phyloP scores from a whole-genome alignment of 2,113 vertebrate species.

The Panurus biarmicus region DNA sequence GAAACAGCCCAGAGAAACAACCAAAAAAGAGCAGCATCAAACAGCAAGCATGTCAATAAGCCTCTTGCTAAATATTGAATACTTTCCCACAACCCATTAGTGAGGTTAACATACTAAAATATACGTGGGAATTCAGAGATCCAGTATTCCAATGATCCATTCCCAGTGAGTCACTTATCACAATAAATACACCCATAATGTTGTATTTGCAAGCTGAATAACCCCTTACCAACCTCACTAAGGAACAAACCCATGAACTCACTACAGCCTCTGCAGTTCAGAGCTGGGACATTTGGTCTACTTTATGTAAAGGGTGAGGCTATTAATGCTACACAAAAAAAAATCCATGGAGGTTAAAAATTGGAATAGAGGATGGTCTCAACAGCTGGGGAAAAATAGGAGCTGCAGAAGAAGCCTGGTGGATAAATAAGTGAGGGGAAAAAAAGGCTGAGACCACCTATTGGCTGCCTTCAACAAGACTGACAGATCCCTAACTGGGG shows the following conservation, averaged over 20 bases:
- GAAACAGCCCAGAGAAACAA: not conserved
- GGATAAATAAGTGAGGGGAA: not conserved
- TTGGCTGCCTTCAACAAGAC: not conserved
- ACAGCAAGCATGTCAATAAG: not conserved
- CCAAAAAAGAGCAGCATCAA: not conserved
- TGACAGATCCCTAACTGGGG: not conserved
- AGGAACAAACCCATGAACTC: not conserved
- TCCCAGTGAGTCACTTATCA: not conserved
- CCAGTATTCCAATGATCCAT: not conserved
- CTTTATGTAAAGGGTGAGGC: not conserved
- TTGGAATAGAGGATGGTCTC: not conserved
- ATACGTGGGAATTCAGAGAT: not conserved
- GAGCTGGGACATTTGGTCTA: not conserved
- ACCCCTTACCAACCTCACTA: not conserved
- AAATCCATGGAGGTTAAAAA: not conserved
- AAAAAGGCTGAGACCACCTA: not conserved
- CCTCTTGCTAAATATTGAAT: slow-evolving; percentile 7
- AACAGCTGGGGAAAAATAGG: not conserved
- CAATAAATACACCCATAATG: not conserved
- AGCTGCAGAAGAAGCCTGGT: not conserved
- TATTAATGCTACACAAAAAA: not conserved
- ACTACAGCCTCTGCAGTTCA: not conserved
- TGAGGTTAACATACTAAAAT: not conserved
- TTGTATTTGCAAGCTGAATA: not conserved
- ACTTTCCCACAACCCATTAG: not conserved